Base-by-base conservation (phyloP, 1,140 invertebrate species). In the Panagrolaimus sp. region DNA sequence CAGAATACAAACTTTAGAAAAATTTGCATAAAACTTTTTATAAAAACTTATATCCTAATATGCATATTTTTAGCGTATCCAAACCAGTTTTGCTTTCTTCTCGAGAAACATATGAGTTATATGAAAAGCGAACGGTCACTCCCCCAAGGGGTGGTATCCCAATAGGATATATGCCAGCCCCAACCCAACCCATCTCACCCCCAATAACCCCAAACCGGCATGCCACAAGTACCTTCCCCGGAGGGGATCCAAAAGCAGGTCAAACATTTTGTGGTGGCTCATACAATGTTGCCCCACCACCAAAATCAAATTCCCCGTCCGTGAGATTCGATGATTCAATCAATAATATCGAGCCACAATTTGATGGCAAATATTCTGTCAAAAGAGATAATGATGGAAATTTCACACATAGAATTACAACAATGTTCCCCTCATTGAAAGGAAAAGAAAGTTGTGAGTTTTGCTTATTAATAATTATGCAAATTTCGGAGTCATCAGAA, bases 71-170 rank as follows among this genome's bases (percentile, higher is more conserved):
- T 58, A 58, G 21, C 28, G 52, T 21, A 21, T 21, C 52, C 15
- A 58, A 17, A 58, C 52, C 52, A 58, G 52, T 58, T 28, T 24
- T 58, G 52, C 17, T 58, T 12, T 58, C 52, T n/a, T 58, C 52
- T 21, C 52, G 52, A 28, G 52, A 58, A 28, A 58, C 52, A 21
- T 58, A 58, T 58, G 52, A 58, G 28, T 12, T 58, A 21, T 58
- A 58, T 58, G 52, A 58, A 58, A 58, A 58, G 52, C 52, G 52
- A 26, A 21, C 52, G 14, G 48, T 52, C 10, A 58, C 52, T 26
- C 32, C 32, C 2, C 32, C 32, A 38, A 38, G 32, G 7, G 32
- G 32, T 38, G 32, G n/a, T n/a, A n/a, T 38, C 7, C 32, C 32
- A 38, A 7, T 38, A 4, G 32, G 32, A 38, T 38, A 38, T 38